Percentiles rank a stretch among this genome's conserved stretches.
Conservation (phyloP, 2,888 invertebrate genomes). For the Scrobipalpa atriplicella region DNA sequence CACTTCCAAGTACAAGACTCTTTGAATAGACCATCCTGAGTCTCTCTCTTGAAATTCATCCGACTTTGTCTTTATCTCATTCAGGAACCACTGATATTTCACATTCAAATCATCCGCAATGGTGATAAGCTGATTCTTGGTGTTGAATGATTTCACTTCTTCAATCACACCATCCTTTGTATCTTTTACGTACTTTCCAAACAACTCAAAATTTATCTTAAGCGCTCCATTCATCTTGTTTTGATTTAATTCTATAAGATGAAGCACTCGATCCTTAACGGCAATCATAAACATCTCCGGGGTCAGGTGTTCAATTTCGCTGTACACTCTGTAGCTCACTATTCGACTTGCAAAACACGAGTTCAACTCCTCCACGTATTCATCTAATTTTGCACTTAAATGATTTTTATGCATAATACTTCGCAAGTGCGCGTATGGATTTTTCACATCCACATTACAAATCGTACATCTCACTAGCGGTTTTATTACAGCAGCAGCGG, state of each 20-base stretch:
- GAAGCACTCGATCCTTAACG: neutral
- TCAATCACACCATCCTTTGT: neutral
- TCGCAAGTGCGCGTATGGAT: neutral
- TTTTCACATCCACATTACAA: neutral
- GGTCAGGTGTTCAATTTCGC: neutral
- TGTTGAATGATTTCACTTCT: conserved; percentile 3
- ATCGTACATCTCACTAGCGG: too few species aligned
- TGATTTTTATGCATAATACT: neutral
- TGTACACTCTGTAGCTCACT: neutral
- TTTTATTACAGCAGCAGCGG: too few species aligned
- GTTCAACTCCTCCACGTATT: neutral
- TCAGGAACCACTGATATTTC: neutral
- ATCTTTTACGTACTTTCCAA: neutral
- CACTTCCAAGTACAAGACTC: conserved; percentile 6
- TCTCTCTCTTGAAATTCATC: conserved; percentile 21
- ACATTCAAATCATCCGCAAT: neutral
- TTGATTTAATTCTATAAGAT: neutral
- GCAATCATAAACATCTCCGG: neutral
- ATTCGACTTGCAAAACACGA: neutral
- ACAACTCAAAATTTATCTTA: neutral
- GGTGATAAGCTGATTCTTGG: neutral
- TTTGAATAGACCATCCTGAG: neutral
- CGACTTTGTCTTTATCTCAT: neutral
- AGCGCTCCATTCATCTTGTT: neutral
- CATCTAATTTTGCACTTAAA: neutral